These are phyloP conservation scores for Dasypus novemcinctus DNA, from an alignment of 2,113 vertebrate genomes.

Conservation along the genomic window DNA sequence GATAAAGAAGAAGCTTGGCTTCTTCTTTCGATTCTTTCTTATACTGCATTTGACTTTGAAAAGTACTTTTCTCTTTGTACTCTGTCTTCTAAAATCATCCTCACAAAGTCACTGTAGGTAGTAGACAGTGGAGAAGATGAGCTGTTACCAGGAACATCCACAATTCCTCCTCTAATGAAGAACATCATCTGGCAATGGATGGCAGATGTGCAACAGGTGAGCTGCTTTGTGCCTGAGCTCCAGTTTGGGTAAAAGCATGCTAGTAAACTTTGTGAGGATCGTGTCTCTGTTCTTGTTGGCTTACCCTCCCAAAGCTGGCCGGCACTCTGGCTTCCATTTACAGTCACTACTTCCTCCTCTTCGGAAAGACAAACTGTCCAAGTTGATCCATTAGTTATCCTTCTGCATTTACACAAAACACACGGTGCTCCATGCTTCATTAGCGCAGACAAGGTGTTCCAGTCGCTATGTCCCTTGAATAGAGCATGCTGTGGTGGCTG, in stretches of 20 bases:
- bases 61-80: conserved; percentile 50
- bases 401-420: conserved; percentile 49
- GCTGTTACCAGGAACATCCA: not conserved
- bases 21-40: conserved; percentile 40
- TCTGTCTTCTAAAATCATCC: conserved; percentile 42
- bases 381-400: conserved; percentile 55
- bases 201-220: not conserved
- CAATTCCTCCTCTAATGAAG: not conserved
- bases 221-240: not conserved
- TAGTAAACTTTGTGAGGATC: not conserved
- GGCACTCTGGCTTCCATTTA: not conserved
- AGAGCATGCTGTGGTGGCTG: conserved; percentile 9
- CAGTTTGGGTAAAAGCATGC: not conserved
- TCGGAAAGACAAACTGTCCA: conserved; percentile 58
- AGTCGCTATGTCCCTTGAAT: not conserved
- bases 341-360: conserved; percentile 24
- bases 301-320: not conserved
- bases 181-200: not conserved
- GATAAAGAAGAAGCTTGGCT: conserved; percentile 51
- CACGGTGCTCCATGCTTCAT: conserved; percentile 71
- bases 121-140: not conserved
- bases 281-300: not conserved
- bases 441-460: conserved; percentile 66
- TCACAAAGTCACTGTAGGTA: conserved; percentile 14
- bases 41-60: conserved; percentile 37